Evolutionary conservation across 92 coral and sea anemone genomes (phyloP).

Genomic region (Epizoanthus stellaris): DNA sequence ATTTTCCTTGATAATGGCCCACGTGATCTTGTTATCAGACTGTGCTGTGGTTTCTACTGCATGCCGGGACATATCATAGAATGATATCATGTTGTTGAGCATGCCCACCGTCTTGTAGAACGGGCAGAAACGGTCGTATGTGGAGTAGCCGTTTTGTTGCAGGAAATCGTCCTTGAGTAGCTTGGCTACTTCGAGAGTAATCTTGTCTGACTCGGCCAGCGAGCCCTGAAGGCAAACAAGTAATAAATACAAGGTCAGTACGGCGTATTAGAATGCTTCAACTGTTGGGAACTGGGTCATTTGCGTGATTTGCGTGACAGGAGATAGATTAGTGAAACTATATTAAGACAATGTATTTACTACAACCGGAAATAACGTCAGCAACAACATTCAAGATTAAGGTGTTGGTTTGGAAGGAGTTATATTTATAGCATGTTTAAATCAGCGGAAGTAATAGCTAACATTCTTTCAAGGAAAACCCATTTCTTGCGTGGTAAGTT

Average conservation of each 20-base stretch:
- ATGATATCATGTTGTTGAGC: conserved; percentile 89
- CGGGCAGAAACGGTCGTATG: conserved; percentile 97
- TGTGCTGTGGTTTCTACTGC: conserved; percentile 97
- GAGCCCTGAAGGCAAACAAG: conserved; percentile 74
- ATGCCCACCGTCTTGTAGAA: conserved; percentile 98
- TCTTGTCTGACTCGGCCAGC: conserved; percentile 96
- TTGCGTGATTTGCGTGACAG: too few relatives aligned
- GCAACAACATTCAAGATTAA: too few relatives aligned
- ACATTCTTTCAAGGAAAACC: too few relatives aligned
- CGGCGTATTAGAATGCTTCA: too few relatives aligned
- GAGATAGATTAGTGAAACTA: too few relatives aligned
- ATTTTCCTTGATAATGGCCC: conserved; percentile 95
- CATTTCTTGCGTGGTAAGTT: too few relatives aligned
- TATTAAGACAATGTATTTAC: too few relatives aligned
- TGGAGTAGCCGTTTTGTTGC: conserved; percentile 97
- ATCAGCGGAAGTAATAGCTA: too few relatives aligned
- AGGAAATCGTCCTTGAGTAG: conserved; percentile 95
- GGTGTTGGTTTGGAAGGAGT: too few relatives aligned
- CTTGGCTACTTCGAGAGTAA: conserved; percentile 97
- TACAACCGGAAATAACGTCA: too few relatives aligned
- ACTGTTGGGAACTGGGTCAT: too few relatives aligned
- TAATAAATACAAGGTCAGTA: not conserved
- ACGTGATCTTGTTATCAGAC: conserved; percentile 97
- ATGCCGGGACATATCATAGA: conserved; percentile 96
- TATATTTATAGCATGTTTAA: too few relatives aligned